Evolutionary conservation across 2,888 invertebrate species (phyloP).

Genomic region (Venusia cambrica): DNA sequence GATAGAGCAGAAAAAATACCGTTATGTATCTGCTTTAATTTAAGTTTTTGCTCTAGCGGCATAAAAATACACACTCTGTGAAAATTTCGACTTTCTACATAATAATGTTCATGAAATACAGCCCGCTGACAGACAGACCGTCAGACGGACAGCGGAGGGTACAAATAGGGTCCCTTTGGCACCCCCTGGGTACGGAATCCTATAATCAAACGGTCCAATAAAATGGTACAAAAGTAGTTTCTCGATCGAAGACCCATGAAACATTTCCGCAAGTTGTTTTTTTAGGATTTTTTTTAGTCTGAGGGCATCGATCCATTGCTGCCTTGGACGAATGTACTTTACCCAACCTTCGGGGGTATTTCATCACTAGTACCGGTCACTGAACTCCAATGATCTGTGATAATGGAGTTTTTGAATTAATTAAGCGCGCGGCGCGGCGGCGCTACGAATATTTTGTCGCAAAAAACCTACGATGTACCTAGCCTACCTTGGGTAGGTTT

Average conservation of each 20-base stretch:
- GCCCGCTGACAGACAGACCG: too few species aligned
- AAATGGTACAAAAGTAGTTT: slow-evolving; percentile 40
- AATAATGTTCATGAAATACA: too few species aligned
- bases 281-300: slow-evolving; percentile 41
- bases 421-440: too few species aligned
- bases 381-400: slow-evolving; percentile 51
- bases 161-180: too few species aligned
- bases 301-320: slow-evolving; percentile 57
- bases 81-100: too few species aligned
- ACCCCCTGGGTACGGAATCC: too few species aligned
- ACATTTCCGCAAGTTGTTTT: slow-evolving; percentile 49
- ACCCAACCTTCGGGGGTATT: slow-evolving; percentile 63
- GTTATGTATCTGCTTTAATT: too few species aligned
- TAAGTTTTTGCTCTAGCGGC: too few species aligned
- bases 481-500: slow-evolving; percentile 4
- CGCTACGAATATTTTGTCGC: slow-evolving; percentile 14
- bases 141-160: too few species aligned
- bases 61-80: too few species aligned
- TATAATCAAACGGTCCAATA: slow-evolving; percentile 21
- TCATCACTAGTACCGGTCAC: slow-evolving; percentile 61
- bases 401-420: slow-evolving; percentile 22
- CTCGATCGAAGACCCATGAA: slow-evolving; percentile 50
- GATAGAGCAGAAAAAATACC: too few species aligned
- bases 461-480: slow-evolving; percentile 11
- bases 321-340: slow-evolving; percentile 22